These are phyloP conservation scores for Drosophila prolongata DNA, from an alignment of 2,888 invertebrate species.

Conservation along the genomic window DNA sequence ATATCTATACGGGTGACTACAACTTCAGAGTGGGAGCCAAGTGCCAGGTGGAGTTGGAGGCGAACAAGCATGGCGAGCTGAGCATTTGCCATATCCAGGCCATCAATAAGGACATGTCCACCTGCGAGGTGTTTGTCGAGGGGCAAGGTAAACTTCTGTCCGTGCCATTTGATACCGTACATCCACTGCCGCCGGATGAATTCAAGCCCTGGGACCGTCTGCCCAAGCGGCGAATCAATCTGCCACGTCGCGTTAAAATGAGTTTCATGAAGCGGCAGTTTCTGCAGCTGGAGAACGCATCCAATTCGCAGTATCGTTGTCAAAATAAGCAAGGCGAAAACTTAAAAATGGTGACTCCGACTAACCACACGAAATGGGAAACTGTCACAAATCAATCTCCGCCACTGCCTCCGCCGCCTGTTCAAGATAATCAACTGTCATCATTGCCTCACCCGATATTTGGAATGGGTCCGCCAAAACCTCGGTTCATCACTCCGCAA, in stretches of 20 bases:
- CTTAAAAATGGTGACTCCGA: neutral
- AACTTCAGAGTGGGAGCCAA: slow-evolving; percentile 87
- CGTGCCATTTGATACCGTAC: slow-evolving; percentile 87
- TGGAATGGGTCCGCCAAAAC: no score
- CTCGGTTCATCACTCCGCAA: neutral
- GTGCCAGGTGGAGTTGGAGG: slow-evolving; percentile 87
- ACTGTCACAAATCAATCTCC: neutral
- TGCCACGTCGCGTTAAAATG: neutral
- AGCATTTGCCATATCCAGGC: slow-evolving; percentile 92
- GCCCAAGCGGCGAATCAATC: slow-evolving; percentile 60
- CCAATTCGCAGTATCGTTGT: no score
- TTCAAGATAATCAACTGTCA: neutral
- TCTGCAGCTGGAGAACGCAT: neutral
- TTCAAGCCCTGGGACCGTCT: slow-evolving; percentile 89
- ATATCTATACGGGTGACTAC: slow-evolving; percentile 75
- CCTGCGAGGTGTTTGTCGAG: slow-evolving; percentile 92
- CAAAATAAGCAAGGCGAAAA: neutral
- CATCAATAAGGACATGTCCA: slow-evolving; percentile 87
- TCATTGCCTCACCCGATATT: neutral
- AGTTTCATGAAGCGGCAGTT: neutral
- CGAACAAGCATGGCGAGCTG: slow-evolving; percentile 82
- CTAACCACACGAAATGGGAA: neutral
- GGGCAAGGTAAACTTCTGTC: slow-evolving; percentile 4
- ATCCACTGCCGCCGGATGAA: slow-evolving; percentile 87
- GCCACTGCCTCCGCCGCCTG: neutral